These are phyloP conservation scores for Priocnemis perturbator DNA, from an alignment of 2,888 invertebrate genomes.

Conservation along the genomic window DNA sequence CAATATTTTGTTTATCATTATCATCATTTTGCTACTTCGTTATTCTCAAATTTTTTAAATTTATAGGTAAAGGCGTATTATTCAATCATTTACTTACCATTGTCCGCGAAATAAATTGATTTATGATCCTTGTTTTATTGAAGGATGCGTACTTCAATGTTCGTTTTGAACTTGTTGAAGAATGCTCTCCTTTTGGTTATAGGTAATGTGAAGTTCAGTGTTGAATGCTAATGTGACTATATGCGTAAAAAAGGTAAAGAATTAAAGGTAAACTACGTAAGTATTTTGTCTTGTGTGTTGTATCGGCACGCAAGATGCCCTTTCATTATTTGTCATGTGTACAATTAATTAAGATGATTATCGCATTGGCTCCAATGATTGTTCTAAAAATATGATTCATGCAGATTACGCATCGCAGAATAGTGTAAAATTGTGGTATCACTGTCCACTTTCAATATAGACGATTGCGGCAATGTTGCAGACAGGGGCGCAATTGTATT, in stretches of 20 bases:
- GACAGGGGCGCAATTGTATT: no score
- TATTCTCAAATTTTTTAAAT: background rate
- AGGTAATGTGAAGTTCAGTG: background rate
- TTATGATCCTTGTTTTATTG: background rate
- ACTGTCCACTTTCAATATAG: no score
- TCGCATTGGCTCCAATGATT: conserved; percentile 1
- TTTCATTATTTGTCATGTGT: conserved; percentile 38
- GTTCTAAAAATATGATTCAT: background rate
- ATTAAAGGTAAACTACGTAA: conserved; percentile 67
- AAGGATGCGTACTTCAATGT: background rate
- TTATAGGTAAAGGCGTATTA: background rate
- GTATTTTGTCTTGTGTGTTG: conserved; percentile 77
- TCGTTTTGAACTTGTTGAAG: background rate
- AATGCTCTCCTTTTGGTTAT: background rate
- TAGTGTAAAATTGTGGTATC: no score
- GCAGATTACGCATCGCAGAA: background rate
- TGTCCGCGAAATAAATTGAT: no score
- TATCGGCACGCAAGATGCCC: conserved; percentile 77
- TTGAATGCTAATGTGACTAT: background rate
- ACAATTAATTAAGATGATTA: background rate
- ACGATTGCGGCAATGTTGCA: no score
- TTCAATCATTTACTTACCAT: background rate
- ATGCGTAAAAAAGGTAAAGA: conserved; percentile 35
- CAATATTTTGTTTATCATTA: background rate
- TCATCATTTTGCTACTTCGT: background rate